Conservation (phyloP, 1,140 invertebrate species). For the Drosophila elegans region DNA sequence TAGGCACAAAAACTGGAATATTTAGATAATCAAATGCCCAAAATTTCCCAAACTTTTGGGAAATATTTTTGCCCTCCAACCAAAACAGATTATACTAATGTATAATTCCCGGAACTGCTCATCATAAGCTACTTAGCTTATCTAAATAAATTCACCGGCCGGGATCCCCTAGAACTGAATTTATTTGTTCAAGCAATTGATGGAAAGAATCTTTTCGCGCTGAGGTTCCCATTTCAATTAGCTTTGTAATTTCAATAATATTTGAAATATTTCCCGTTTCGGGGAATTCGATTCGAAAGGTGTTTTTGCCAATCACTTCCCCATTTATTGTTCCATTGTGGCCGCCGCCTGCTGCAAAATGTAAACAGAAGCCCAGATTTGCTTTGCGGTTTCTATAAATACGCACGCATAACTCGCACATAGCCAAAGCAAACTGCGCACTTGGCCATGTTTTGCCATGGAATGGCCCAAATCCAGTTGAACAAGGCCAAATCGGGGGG, state of each 20-base stretch:
- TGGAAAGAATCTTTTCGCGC: conserved; percentile 9
- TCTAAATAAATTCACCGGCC: not conserved
- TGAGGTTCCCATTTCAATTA: not conserved
- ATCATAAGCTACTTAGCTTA: not conserved
- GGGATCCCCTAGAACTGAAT: conserved; percentile 17
- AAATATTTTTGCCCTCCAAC: not conserved
- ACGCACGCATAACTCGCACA: conserved; percentile 37
- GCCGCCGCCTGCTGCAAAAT: conserved; percentile 19
- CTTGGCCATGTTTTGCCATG: conserved; percentile 5
- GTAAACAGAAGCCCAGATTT: conserved; percentile 30
- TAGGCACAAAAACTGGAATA: not conserved
- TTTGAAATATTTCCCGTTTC: conserved; percentile 31
- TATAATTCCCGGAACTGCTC: not conserved
- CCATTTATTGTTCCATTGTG: conserved; percentile 33
- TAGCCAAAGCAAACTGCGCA: conserved; percentile 54
- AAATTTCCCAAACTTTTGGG: not conserved
- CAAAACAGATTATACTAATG: conserved; percentile 1
- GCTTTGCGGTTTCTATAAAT: conserved; percentile 35
- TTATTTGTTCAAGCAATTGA: conserved; percentile 6
- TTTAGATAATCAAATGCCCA: not conserved
- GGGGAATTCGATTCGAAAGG: conserved; percentile 22
- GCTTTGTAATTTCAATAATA: not conserved
- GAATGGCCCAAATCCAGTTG: conserved; percentile 33
- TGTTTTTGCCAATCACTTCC: conserved; percentile 29
- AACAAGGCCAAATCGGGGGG: conserved; percentile 26